Evolutionary conservation across 2,113 vertebrate genomes (phyloP).

Genomic region (Chaetops frenatus): DNA sequence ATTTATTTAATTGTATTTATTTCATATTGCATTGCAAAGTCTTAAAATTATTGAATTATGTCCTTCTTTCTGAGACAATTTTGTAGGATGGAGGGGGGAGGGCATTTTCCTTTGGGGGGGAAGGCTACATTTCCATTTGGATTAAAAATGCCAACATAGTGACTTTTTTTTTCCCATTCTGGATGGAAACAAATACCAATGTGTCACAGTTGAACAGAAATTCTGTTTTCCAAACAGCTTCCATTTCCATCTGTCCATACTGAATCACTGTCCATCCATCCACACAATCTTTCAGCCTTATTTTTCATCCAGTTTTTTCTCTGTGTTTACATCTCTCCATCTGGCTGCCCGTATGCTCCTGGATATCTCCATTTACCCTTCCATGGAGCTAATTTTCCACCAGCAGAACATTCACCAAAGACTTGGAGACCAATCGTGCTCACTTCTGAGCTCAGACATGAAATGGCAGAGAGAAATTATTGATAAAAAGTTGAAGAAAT

Average conservation of each 20-base stretch:
- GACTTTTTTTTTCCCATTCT: neutral
- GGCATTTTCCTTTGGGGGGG: neutral
- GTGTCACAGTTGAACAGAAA: constrained; percentile 12
- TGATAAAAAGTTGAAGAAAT: neutral
- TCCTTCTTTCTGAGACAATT: neutral
- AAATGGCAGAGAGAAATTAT: neutral
- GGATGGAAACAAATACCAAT: neutral
- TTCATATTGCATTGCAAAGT: neutral
- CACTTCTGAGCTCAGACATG: neutral
- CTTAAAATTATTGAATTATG: neutral
- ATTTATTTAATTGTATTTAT: neutral
- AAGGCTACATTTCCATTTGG: neutral
- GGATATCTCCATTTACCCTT: constrained; percentile 41
- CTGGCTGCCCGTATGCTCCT: constrained; percentile 41
- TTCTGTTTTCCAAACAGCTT: constrained; percentile 49
- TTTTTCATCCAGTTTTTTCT: constrained; percentile 38
- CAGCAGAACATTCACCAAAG: neutral
- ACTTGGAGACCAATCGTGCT: neutral
- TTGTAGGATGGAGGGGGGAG: neutral
- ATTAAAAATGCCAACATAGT: neutral
- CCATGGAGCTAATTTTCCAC: constrained; percentile 1
- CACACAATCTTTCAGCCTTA: constrained; percentile 29
- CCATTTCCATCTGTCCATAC: constrained; percentile 48
- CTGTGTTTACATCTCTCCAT: constrained; percentile 42
- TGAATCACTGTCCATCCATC: constrained; percentile 55